Conservation (phyloP, 2,888 invertebrate genomes). For the Himalopsyche anomala region DNA sequence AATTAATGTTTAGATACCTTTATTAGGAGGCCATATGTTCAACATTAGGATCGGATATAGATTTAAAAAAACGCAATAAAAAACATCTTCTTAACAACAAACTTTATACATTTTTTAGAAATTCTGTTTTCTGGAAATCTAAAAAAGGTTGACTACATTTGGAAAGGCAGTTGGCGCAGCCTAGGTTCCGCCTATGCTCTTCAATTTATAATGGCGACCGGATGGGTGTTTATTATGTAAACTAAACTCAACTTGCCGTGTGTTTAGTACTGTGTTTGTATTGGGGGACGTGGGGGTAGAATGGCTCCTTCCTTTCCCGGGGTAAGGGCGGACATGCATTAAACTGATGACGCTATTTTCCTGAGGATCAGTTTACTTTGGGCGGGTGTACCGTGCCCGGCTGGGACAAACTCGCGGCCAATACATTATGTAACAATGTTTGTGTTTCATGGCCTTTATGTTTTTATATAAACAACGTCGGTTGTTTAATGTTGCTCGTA, state of each 20-base stretch:
- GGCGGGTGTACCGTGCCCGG: conserved; percentile 44
- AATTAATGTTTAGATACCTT: too few species aligned
- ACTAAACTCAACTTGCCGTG: conserved; percentile 56
- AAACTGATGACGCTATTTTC: conserved; percentile 64
- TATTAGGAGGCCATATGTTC: too few species aligned
- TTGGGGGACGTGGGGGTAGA: background rate
- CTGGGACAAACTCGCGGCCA: conserved; percentile 48
- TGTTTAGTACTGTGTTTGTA: conserved; percentile 45
- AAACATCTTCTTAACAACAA: too few species aligned
- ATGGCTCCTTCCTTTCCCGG: conserved; percentile 25
- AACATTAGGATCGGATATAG: too few species aligned
- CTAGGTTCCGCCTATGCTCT: conserved; percentile 11
- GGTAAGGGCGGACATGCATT: conserved; percentile 57
- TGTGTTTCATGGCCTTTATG: conserved; percentile 58
- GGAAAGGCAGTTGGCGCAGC: background rate
- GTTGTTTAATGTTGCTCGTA: conserved; percentile 7
- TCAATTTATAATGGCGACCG: conserved; percentile 62
- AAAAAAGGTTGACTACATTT: background rate
- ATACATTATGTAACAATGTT: conserved; percentile 64
- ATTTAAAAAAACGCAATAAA: too few species aligned
- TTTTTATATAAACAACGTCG: conserved; percentile 19
- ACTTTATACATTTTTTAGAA: too few species aligned
- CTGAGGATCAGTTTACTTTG: conserved; percentile 63
- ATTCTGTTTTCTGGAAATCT: too few species aligned
- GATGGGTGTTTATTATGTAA: conserved; percentile 64